A percentile compares a stretch with the other conserved stretches of the same genome.
Evolutionary conservation across 2,888 invertebrate species (phyloP).

Genomic region (Rambutsinella grinnellia): DNA sequence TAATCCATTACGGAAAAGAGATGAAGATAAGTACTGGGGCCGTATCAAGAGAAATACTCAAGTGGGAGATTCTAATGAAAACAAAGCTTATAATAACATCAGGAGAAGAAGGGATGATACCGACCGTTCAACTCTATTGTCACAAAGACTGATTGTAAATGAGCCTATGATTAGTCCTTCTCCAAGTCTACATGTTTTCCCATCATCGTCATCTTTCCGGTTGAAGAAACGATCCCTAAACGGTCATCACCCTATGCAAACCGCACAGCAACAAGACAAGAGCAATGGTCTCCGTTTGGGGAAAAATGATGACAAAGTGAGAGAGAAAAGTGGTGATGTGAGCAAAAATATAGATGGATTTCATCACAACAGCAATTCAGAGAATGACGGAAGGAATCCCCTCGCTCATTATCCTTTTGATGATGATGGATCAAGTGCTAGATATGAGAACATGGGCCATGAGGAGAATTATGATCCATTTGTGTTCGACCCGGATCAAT

Average conservation of each 20-base stretch:
- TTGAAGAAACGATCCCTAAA: slow-evolving; percentile 22
- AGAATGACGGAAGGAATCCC: not conserved
- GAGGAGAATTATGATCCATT: slow-evolving; percentile 52
- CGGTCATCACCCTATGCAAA: slow-evolving; percentile 28
- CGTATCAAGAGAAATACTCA: slow-evolving; percentile 8
- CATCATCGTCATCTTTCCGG: not conserved
- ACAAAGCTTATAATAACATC: not conserved
- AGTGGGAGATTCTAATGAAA: not conserved
- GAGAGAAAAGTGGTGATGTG: slow-evolving; percentile 8
- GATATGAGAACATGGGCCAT: slow-evolving; percentile 26
- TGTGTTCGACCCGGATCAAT: slow-evolving; percentile 51
- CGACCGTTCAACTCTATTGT: not conserved
- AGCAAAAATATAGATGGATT: slow-evolving; percentile 9
- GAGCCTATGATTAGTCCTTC: not conserved
- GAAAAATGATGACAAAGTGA: not conserved
- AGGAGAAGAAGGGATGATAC: not conserved
- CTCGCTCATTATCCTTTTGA: slow-evolving; percentile 28
- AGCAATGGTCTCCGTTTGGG: not conserved
- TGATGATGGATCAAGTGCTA: slow-evolving; percentile 22
- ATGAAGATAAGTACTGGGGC: not conserved
- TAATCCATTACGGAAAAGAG: not conserved
- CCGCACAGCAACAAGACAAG: not conserved
- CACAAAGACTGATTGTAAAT: slow-evolving; percentile 23
- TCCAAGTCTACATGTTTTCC: not conserved
- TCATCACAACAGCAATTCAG: slow-evolving; percentile 5